Base-by-base conservation (phyloP, 2,113 vertebrate genomes). In the Herpetotheres cachinnans region DNA sequence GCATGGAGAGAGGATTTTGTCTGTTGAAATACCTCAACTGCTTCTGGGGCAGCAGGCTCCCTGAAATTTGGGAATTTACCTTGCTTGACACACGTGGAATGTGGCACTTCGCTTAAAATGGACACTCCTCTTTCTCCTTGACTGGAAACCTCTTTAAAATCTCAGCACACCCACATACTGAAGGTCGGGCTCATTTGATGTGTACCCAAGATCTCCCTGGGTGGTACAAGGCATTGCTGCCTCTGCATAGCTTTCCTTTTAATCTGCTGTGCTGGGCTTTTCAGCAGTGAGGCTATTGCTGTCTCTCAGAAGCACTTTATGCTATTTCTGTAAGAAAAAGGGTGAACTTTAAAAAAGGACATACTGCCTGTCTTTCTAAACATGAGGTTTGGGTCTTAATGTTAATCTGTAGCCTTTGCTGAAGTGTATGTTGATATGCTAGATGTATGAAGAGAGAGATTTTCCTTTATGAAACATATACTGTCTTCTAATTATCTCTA, bases 301-400 rank as follows among this genome's bases (percentile, higher is more conserved):
- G 58, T 70, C 63, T 69, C 54, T 86, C 50, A 73, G 59, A 94
- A 81, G 62, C 55, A 80, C 22, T 87, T 91, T 21, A 47, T 34
- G 1, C 26, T 69, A 8, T 73, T 82, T 93, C 67, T 77, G 7
- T 6, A 8, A 36, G 58, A 78, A 71, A 92, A 85, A 44, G 7
- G 11, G 11, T 69, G 62, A 80, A 44, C 96, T 96, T 92, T 84
- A 47, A 78, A 92, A 82, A 74, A 82, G 62, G 5, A 40, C 25
- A 17, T 77, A 8, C 74, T 95, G 40, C 26, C 47, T 95, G 83
- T 95, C 82, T 59, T 65, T 96, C 85, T 94, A 79, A 96, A 81
- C 19, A 38, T 16, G 9, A 56, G 27, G 56, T 36, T 94, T 87
- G 73, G 7, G 80, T 90, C 85, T 82, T 85, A 90, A 78, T 50